Evolutionary conservation across 2,888 invertebrate genomes (phyloP).

Genomic region (Drosophila falleni): DNA sequence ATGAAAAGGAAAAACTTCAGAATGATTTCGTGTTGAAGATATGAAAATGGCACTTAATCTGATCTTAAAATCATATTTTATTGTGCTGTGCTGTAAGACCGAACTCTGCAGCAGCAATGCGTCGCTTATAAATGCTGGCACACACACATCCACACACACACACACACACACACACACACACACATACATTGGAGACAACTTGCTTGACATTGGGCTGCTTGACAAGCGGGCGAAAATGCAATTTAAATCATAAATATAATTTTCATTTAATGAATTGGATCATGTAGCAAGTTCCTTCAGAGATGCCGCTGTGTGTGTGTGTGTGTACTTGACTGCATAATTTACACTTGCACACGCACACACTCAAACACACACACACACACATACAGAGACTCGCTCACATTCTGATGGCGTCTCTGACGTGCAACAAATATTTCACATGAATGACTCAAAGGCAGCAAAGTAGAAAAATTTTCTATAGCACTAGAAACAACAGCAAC

Average conservation of each 20-base stretch:
- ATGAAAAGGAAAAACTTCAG: slow-evolving; percentile 1
- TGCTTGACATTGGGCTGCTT: slow-evolving; percentile 23
- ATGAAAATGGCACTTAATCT: slow-evolving; percentile 13
- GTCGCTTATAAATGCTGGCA: not conserved
- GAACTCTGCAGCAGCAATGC: not conserved
- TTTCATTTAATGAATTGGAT: slow-evolving; percentile 77
- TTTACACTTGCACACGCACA: slow-evolving; percentile 24
- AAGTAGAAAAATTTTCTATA: slow-evolving; percentile 54
- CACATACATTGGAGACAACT: slow-evolving; percentile 8
- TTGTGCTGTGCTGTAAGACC: slow-evolving; percentile 1
- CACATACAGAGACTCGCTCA: slow-evolving; percentile 10
- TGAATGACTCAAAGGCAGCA: slow-evolving; percentile 68
- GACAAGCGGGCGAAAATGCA: slow-evolving; percentile 59
- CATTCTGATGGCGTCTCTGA: slow-evolving; percentile 32
- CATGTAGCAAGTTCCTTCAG: slow-evolving; percentile 40
- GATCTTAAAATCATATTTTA: slow-evolving; percentile 27
- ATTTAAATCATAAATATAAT: slow-evolving; percentile 78
- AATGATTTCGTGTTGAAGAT: slow-evolving; percentile 3
- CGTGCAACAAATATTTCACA: slow-evolving; percentile 63
- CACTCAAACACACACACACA: slow-evolving; percentile 13
- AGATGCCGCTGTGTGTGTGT: slow-evolving; percentile 16
- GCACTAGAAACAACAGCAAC: slow-evolving; percentile 17
- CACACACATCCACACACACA: slow-evolving; percentile 5
- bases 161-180: not conserved
- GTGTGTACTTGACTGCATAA: slow-evolving; percentile 26